These are phyloP conservation scores for Ifrita kowaldi DNA, from an alignment of 2,113 vertebrate species.

Conservation along the genomic window DNA sequence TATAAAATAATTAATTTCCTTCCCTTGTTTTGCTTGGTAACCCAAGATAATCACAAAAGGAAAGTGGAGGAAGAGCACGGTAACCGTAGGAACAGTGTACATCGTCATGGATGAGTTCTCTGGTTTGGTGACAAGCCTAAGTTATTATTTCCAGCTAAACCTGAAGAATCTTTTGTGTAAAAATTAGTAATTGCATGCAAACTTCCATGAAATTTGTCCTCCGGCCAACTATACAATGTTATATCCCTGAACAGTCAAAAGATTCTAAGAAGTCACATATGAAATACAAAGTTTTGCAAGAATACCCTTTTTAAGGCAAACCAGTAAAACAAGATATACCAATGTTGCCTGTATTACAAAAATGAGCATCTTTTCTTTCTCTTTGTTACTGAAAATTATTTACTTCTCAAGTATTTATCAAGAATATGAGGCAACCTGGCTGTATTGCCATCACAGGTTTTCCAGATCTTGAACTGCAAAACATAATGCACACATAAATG, in stretches of 20 bases:
- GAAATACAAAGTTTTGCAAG: background rate
- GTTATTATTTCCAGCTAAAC: background rate
- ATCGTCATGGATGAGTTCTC: accelerated
- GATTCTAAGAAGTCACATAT: background rate
- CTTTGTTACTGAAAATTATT: background rate
- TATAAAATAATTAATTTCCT: background rate
- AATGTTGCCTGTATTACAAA: background rate
- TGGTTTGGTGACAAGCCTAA: background rate
- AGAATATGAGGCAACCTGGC: background rate
- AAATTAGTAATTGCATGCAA: background rate
- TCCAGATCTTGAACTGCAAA: background rate
- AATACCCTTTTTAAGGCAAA: background rate
- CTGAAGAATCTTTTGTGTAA: background rate
- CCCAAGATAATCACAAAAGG: background rate
- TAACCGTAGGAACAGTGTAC: background rate
- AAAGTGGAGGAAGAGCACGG: background rate
- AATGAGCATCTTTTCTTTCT: background rate
- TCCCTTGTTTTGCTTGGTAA: background rate
- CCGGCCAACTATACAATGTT: background rate
- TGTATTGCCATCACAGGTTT: background rate
- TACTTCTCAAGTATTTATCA: background rate
- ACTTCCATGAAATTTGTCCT: background rate
- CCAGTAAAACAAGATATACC: background rate
- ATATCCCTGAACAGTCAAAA: background rate
- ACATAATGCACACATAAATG: background rate